phyloP scores from a whole-genome alignment of 2,888 invertebrate species.

The Rotaria sp. region DNA sequence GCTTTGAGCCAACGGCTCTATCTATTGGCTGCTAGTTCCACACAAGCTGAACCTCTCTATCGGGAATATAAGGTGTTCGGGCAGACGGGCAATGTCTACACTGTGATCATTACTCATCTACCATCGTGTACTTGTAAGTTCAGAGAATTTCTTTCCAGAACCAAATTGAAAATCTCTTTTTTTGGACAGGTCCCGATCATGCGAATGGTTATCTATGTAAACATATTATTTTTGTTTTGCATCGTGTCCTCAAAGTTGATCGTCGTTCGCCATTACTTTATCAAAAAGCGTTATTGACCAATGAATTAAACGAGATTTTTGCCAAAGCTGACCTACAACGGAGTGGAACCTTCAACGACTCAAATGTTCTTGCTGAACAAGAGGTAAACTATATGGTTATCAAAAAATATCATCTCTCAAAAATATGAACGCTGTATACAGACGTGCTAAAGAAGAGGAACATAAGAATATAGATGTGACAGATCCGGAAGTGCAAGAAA shows the following conservation, averaged over 20 bases:
- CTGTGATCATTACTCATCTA: neutral
- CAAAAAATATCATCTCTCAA: no score
- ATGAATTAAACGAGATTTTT: neutral
- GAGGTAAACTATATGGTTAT: neutral
- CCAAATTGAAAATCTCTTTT: neutral
- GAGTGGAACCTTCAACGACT: neutral
- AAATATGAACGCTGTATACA: no score
- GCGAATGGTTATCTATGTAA: neutral
- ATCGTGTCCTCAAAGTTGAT: conserved; percentile 4
- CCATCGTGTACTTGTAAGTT: neutral
- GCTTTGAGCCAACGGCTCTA: neutral
- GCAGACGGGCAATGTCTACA: neutral
- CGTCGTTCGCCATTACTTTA: neutral
- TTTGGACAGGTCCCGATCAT: neutral
- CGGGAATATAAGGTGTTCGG: neutral
- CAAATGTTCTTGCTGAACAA: neutral
- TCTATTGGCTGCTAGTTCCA: neutral
- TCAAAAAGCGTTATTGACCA: neutral
- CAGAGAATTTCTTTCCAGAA: neutral
- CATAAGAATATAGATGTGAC: no score
- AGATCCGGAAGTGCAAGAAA: no score
- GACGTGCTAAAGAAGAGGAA: no score
- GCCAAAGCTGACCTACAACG: neutral
- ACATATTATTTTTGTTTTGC: neutral
- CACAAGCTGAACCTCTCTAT: neutral